Evolutionary conservation across 2,797 vertebrate genomes (phyloP).

Genomic region (Gorsachius magnificus): DNA sequence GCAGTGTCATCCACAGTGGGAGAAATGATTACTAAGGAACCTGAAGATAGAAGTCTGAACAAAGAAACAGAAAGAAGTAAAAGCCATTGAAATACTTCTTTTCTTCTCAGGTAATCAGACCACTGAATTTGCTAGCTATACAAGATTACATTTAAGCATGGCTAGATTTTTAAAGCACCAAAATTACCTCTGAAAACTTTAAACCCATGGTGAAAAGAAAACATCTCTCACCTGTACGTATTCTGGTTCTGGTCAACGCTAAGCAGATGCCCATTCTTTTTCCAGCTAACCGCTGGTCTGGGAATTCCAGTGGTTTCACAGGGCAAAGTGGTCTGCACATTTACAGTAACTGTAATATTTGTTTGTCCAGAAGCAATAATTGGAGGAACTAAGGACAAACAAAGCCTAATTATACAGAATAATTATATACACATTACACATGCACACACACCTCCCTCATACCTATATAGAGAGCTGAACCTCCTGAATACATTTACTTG

Average conservation of each 20-base stretch:
- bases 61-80: constrained; percentile 45
- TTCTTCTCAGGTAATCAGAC: neutral
- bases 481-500: neutral
- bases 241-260: constrained; percentile 94
- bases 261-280: constrained; percentile 84
- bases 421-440: neutral
- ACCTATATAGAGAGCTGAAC: neutral
- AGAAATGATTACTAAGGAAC: constrained; percentile 92
- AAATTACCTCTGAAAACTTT: neutral
- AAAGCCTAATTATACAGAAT: neutral
- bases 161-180: neutral
- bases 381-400: constrained; percentile 83
- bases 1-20: constrained; percentile 93
- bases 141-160: neutral
- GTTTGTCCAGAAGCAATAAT: constrained; percentile 80
- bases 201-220: neutral
- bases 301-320: constrained; percentile 93
- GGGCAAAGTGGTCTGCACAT: constrained; percentile 90
- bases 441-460: no score
- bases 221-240: constrained; percentile 87
- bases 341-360: constrained; percentile 89
- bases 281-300: constrained; percentile 89
- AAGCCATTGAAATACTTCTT: constrained; percentile 2
- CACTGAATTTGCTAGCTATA: neutral
- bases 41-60: constrained; percentile 90